phyloP scores from a whole-genome alignment of 2,113 vertebrate species.

The Pseudopipra pipra region DNA sequence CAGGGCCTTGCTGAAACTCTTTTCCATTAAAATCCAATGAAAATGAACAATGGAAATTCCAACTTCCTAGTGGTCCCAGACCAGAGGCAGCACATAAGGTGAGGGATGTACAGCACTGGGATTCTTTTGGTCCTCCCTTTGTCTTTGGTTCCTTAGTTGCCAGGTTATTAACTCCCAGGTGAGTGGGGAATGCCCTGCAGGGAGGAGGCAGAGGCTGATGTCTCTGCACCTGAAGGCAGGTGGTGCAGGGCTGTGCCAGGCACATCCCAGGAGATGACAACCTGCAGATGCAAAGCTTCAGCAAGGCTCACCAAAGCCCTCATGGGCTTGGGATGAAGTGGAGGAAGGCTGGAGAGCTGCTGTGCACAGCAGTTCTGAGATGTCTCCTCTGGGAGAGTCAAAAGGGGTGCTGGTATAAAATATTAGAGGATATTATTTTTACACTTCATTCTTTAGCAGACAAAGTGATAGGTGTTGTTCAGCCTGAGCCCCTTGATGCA shows the following conservation, averaged over 20 bases:
- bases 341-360: background rate
- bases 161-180: background rate
- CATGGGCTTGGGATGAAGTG: rapidly evolving
- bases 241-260: background rate
- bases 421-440: background rate
- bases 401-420: background rate
- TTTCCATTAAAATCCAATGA: background rate
- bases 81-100: background rate
- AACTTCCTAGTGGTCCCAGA: rapidly evolving
- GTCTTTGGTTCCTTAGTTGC: background rate
- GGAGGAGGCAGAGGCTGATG: background rate
- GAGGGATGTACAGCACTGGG: background rate
- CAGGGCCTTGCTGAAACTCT: background rate
- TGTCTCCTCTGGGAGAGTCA: background rate
- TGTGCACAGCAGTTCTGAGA: background rate
- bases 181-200: background rate
- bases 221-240: rapidly evolving
- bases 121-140: background rate
- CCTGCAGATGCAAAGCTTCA: rapidly evolving
- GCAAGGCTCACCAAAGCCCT: rapidly evolving
- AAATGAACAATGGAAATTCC: background rate
- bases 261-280: rapidly evolving
- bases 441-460: background rate
- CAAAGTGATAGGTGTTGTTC: slow-evolving; percentile 6
- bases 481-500: background rate